phyloP scores from a whole-genome alignment of 1,140 invertebrate genomes.

The Pogonognathellus flavescens region DNA sequence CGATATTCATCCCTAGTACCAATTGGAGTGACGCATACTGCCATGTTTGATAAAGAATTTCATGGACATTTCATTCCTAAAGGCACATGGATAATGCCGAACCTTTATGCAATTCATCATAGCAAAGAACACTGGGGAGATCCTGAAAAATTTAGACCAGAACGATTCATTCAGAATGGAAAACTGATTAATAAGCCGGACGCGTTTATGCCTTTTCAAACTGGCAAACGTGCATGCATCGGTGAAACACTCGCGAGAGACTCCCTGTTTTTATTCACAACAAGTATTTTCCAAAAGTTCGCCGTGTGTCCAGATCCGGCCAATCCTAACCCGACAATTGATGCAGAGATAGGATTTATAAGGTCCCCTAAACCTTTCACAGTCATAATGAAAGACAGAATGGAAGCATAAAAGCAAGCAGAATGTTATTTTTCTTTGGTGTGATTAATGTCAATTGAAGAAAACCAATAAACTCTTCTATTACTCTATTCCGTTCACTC shows the following conservation, averaged over 20 bases:
- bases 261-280: constrained; percentile 51
- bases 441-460: too few relatives aligned
- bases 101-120: constrained; percentile 70
- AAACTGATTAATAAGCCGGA: background rate
- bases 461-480: too few relatives aligned
- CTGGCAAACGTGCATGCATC: constrained; percentile 53
- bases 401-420: background rate
- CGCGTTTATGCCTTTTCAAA: constrained; percentile 46
- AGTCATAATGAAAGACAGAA: background rate
- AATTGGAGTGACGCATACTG: constrained; percentile 31
- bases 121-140: constrained; percentile 70
- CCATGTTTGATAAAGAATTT: constrained; percentile 64
- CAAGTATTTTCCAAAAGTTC: constrained; percentile 57
- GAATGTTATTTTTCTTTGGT: too few relatives aligned
- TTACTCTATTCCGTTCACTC: too few relatives aligned
- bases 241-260: constrained; percentile 61
- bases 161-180: constrained; percentile 70
- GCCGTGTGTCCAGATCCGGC: constrained; percentile 43
- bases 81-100: constrained; percentile 69
- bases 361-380: background rate
- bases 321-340: background rate
- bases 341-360: background rate
- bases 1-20: constrained; percentile 56
- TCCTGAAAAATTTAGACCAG: constrained; percentile 71
- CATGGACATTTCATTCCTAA: constrained; percentile 69